These are phyloP conservation scores for Hipparchia sbordonii DNA, from an alignment of 2,888 invertebrate genomes.

Conservation along the genomic window DNA sequence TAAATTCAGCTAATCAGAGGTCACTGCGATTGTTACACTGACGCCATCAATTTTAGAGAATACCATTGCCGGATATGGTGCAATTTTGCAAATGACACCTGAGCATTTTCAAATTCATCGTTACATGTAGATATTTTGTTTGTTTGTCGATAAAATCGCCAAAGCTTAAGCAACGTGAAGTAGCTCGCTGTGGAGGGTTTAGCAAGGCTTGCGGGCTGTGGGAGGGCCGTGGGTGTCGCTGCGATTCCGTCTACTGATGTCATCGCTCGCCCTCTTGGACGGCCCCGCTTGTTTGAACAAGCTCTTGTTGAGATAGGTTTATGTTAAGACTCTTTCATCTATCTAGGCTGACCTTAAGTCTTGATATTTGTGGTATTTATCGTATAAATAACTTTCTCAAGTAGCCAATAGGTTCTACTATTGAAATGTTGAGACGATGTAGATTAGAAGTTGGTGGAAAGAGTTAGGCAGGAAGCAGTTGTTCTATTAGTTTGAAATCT, in stretches of 20 bases:
- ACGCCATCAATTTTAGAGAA: too few species aligned
- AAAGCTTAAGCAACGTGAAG: slow-evolving; percentile 23
- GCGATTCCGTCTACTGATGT: slow-evolving; percentile 76
- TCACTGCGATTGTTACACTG: too few species aligned
- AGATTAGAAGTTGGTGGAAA: too few species aligned
- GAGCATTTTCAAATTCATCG: too few species aligned
- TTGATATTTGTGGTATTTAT: neutral
- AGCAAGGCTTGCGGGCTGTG: slow-evolving; percentile 68
- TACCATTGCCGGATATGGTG: too few species aligned
- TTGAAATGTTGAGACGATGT: neutral
- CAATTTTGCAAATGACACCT: too few species aligned
- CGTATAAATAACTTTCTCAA: neutral
- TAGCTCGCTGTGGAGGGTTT: slow-evolving; percentile 53
- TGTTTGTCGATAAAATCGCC: neutral
- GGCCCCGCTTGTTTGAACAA: slow-evolving; percentile 42
- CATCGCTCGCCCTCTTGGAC: slow-evolving; percentile 57
- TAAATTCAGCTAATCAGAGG: too few species aligned
- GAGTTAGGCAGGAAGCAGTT: too few species aligned
- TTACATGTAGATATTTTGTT: too few species aligned
- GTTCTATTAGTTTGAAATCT: neutral
- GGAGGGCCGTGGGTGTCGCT: slow-evolving; percentile 69
- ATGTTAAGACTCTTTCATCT: slow-evolving; percentile 5
- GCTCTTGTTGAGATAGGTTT: slow-evolving; percentile 29
- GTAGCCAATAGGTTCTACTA: too few species aligned
- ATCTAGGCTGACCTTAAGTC: neutral